phyloP scores from a whole-genome alignment of 2,888 invertebrate genomes.

The Lasius fuliginosus region DNA sequence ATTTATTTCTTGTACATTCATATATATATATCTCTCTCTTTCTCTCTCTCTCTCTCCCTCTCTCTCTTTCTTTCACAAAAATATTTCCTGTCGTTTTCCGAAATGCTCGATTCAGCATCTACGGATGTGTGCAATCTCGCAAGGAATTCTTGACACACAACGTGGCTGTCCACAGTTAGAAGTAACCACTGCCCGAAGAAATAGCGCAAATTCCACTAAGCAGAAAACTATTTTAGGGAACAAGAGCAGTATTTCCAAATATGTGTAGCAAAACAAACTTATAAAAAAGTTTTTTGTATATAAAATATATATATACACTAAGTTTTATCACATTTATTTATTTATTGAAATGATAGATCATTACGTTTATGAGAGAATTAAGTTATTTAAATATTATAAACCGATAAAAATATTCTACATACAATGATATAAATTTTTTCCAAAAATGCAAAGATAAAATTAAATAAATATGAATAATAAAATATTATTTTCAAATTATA shows the following conservation, averaged over 20 bases:
- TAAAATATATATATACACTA: background rate
- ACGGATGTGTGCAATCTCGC: constrained; percentile 29
- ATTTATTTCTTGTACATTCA: constrained; percentile 34
- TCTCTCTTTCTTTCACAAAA: constrained; percentile 22
- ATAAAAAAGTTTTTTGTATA: background rate
- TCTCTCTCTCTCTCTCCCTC: background rate
- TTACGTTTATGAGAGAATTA: background rate
- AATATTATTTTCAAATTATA: background rate
- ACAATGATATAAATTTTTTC: background rate
- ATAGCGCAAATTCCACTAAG: constrained; percentile 25
- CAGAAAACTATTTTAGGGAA: constrained; percentile 9
- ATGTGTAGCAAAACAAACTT: background rate
- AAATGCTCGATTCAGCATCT: constrained; percentile 2
- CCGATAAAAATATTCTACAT: constrained; percentile 6
- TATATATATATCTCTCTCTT: background rate
- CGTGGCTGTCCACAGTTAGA: background rate
- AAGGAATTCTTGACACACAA: constrained; percentile 35
- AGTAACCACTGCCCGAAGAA: constrained; percentile 13
- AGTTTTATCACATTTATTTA: background rate
- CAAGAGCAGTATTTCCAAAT: constrained; percentile 18
- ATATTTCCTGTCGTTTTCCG: constrained; percentile 23
- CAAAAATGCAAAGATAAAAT: background rate
- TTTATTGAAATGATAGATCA: background rate
- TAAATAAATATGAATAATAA: background rate
- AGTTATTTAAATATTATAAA: background rate